These are phyloP conservation scores for Pantelozetes paolii DNA, from an alignment of 2,888 invertebrate species.

Conservation along the genomic window DNA sequence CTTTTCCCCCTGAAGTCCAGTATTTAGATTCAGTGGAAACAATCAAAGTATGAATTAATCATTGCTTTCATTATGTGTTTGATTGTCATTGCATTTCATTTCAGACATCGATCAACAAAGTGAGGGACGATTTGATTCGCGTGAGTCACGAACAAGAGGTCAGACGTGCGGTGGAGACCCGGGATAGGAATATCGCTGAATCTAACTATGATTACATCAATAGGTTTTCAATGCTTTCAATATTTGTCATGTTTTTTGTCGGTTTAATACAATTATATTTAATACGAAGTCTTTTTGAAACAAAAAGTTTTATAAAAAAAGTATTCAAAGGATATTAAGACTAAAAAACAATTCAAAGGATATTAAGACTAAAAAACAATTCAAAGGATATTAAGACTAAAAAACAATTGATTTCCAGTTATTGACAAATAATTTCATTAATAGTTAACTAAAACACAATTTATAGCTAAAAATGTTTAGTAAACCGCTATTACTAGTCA, in stretches of 20 bases:
- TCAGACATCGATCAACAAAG: conserved; percentile 62
- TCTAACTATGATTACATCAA: conserved; percentile 75
- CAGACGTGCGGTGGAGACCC: conserved; percentile 68
- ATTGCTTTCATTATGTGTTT: not conserved
- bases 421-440: too few species aligned
- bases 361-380: not conserved
- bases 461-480: too few species aligned
- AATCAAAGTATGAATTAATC: conserved; percentile 52
- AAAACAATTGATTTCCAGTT: not conserved
- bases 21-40: conserved; percentile 58
- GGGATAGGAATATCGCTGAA: conserved; percentile 76
- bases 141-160: conserved; percentile 57
- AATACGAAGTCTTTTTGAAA: conserved; percentile 73
- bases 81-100: not conserved
- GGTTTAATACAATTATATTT: conserved; percentile 70
- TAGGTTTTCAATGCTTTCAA: conserved; percentile 69
- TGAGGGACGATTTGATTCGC: conserved; percentile 56
- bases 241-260: conserved; percentile 67
- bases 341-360: conserved; percentile 33
- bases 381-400: not conserved
- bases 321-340: conserved; percentile 45
- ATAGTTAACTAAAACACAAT: too few species aligned
- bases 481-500: not conserved
- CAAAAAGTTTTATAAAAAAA: conserved; percentile 53
- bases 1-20: conserved; percentile 55